Percentiles rank a stretch among this genome's conserved stretches.
These are phyloP conservation scores for Prenolepis imparis DNA, from an alignment of 2,888 invertebrate species.

Conservation along the genomic window DNA sequence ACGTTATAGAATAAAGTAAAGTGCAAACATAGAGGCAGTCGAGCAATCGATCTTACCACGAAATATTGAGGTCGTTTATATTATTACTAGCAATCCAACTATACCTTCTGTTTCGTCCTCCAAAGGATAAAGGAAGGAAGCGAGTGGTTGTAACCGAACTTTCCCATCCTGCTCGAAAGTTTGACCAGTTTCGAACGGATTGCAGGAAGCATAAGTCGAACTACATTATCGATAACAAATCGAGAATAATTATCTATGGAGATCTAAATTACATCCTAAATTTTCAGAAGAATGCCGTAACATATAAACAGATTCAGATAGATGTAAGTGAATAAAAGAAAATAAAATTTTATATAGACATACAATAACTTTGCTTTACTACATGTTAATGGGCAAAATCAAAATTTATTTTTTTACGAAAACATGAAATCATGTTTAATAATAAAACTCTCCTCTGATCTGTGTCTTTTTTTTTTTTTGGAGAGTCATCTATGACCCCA, in stretches of 20 bases:
- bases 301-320: background rate
- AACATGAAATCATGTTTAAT: background rate
- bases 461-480: background rate
- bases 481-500: constrained; percentile 8
- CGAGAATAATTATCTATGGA: constrained; percentile 2
- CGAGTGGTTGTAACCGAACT: background rate
- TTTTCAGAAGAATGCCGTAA: constrained; percentile 1
- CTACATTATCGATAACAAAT: constrained; percentile 22
- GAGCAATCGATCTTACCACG: constrained; percentile 16
- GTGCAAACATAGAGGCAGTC: background rate
- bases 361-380: background rate
- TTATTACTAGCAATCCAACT: constrained; percentile 34
- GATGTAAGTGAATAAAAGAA: background rate
- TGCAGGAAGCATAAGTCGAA: constrained; percentile 7
- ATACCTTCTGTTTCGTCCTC: background rate
- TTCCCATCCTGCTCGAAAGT: constrained; percentile 8
- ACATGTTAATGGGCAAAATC: background rate
- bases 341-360: background rate
- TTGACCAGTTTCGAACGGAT: constrained; percentile 31
- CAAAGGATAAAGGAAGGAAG: constrained; percentile 32
- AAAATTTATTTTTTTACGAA: constrained; percentile 7
- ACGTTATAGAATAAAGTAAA: constrained; percentile 12
- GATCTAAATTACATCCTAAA: constrained; percentile 22
- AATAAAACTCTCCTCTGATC: constrained; percentile 1
- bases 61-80: constrained; percentile 31